Base-by-base conservation (phyloP, 2,888 invertebrate species). In the Ormyrus labotus region DNA sequence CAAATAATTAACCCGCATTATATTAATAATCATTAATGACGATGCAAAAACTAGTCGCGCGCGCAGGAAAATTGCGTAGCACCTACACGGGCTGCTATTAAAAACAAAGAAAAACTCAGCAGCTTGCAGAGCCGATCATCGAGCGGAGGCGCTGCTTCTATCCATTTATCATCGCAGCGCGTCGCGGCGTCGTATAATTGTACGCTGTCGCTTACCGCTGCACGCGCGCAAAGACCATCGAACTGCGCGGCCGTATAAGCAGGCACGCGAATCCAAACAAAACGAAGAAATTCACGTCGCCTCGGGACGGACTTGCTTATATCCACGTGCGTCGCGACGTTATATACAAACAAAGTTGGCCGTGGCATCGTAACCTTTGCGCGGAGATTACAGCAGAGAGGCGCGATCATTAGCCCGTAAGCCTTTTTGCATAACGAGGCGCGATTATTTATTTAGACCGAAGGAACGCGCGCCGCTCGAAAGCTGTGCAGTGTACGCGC, bases 331-430 rank as follows among this genome's bases (percentile, higher is more conserved):
- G 13, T 7, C 51, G 19, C 50, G 48, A 5, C 45, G 13, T 4
- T 45, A 75, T 10, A 75, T 13, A 51, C 74, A 70, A 65, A 74
- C 70, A 58, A 57, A 84, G 82, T 84, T 86, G 87, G 85, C 89
- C 89, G 83, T 89, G 89, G 88, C 89, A 88, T 86, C 88, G 86
- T 88, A 87, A 89, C 89, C 89, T 89, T 87, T 68, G 13, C 70
- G 86, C 85, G 83, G 34, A 34, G 85, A 86, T 85, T 84, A 83
- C 86, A 86, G 86, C 85, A 85, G 84, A 84, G 81, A 83, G 81
- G 82, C 82, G 82, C 78, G 83, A 85, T 86, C 85, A 83, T 87
- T 85, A 85, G 84, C 76, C 82, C 84, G 83, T 83, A 4, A 34
- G 34, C 34, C 70, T 78, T 13, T 70, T 58, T 51, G 50, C 50